Base-by-base conservation (phyloP, 2,888 invertebrate genomes). In the Andrena chrysosceles region DNA sequence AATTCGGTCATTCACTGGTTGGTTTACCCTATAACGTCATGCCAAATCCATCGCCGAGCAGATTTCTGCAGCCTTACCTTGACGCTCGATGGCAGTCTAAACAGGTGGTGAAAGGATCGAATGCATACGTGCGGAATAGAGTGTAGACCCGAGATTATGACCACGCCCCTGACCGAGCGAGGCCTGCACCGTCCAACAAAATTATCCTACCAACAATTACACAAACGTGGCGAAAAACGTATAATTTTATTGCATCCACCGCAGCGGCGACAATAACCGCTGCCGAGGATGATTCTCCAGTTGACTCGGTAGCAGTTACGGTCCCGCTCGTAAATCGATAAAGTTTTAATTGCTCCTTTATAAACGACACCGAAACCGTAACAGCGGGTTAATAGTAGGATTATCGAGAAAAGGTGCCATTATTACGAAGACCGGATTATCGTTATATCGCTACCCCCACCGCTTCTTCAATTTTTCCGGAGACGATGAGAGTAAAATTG, bases 151-250 rank as follows among this genome's bases (percentile, higher is more conserved):
- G 64, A 79, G 69, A 78, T 67, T 83, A 83, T 75, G 75, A 73
- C 85, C 82, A 88, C 88, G 78, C 86, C 81, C 62, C 67, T 73
- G 48, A 69, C 49, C 56, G 70, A 77, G 80, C 67, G 56, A 70
- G 81, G 70, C 62, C 72, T 71, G 63, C 49, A 59, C 54, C 62
- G 77, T 52, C 0, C 48, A 63, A 63, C 33, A 56, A 54, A 76
- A 69, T 76, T 66, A 23, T 13, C 3, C 49, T 52, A 0, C 13
- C n/a, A 6, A 2, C 16, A 26, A 26, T 48, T 8, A 26, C 13
- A 64, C 35, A 6, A 35, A 20, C 13, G 26, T 16, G 8, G 54
- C 13, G 23, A 49, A 26, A 2, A 33, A 42, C 13, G 16, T 59
- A 8, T 52, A 20, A 52, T 29, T 63, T 63, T 64, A 63, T 42